Percentiles rank a stretch among this genome's conserved stretches.
phyloP scores from a whole-genome alignment of 2,113 vertebrate genomes.

The Microcebus murinus region DNA sequence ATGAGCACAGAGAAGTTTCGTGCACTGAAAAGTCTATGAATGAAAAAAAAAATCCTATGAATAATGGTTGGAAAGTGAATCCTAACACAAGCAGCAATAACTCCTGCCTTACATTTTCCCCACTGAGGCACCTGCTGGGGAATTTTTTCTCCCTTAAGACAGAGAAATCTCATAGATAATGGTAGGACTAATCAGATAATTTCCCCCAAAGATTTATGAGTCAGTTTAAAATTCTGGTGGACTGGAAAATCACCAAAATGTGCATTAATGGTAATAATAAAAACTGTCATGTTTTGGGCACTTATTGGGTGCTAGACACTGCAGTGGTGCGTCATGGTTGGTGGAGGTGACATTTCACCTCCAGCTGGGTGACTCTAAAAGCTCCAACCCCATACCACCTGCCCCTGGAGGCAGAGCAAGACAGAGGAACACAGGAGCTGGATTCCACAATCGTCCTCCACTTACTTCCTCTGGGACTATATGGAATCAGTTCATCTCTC shows the following conservation, averaged over 20 bases:
- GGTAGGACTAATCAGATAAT: not conserved
- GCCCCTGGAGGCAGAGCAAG: not conserved
- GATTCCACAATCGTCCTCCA: too few species aligned
- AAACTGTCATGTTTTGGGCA: not conserved
- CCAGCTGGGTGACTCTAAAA: not conserved
- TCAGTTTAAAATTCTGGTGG: not conserved
- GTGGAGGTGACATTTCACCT: not conserved
- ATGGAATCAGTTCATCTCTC: not conserved
- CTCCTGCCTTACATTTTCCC: not conserved
- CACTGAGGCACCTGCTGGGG: not conserved
- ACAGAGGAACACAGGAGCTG: not conserved
- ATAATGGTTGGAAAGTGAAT: not conserved
- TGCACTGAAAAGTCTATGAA: not conserved
- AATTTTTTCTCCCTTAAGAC: not conserved
- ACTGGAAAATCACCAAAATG: not conserved
- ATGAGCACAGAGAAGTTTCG: not conserved
- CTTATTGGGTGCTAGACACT: not conserved
- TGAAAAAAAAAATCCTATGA: not conserved
- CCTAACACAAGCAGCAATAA: not conserved
- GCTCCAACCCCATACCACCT: not conserved
- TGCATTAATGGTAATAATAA: not conserved
- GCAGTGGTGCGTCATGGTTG: not conserved
- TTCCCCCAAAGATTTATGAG: not conserved
- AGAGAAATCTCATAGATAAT: not conserved
- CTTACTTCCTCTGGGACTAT: not conserved